Conservation (phyloP, 2,797 vertebrate genomes). For the Bradypodion pumilum region DNA sequence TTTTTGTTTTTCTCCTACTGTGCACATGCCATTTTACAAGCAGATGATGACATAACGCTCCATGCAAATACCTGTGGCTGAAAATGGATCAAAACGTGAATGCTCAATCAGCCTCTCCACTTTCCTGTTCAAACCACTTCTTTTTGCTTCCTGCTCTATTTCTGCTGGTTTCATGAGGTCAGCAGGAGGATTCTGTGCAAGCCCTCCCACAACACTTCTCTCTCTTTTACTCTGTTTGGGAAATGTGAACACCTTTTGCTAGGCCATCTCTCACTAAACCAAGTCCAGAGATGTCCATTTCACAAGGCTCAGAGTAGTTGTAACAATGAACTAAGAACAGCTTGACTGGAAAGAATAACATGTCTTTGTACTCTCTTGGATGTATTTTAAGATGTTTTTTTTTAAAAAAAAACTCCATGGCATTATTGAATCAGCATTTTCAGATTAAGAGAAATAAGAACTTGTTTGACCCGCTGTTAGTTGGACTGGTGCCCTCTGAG, state of each 20-base stretch:
- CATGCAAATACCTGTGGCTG: background rate
- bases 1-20: background rate
- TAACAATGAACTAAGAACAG: background rate
- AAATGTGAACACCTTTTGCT: too few species aligned
- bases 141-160: background rate
- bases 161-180: background rate
- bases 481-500: slow-evolving; percentile 33
- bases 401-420: slow-evolving; percentile 59
- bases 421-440: slow-evolving; percentile 51
- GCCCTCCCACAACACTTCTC: background rate
- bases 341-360: slow-evolving; percentile 43
- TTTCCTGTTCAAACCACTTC: background rate
- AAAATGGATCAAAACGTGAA: background rate
- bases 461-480: background rate
- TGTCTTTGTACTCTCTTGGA: slow-evolving; percentile 29
- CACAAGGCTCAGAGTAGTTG: background rate
- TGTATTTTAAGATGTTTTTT: slow-evolving; percentile 59
- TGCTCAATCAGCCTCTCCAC: background rate
- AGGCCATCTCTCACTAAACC: background rate
- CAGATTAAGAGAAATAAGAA: background rate
- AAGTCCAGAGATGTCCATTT: background rate
- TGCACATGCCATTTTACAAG: background rate
- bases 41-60: background rate
- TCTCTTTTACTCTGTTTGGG: background rate
- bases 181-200: rapidly evolving